Percentiles rank a stretch among this genome's conserved stretches.
phyloP scores from a whole-genome alignment of 2,888 invertebrate species.

The Urechis unicinctus region DNA sequence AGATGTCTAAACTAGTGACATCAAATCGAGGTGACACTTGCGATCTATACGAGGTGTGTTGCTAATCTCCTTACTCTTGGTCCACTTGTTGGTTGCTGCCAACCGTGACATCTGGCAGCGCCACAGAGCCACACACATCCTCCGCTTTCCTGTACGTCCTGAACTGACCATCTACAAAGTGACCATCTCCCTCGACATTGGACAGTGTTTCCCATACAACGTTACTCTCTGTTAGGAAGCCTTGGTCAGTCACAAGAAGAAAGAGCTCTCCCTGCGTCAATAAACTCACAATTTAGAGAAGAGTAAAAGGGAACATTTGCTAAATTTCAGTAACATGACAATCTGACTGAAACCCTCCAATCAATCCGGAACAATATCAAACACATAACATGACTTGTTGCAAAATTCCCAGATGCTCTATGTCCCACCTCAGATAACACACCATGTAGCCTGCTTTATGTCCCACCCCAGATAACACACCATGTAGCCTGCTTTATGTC shows the following conservation, averaged over 20 bases:
- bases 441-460: too few species aligned
- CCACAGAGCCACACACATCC: constrained; percentile 18
- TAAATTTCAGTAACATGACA: too few species aligned
- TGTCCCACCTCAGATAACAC: too few species aligned
- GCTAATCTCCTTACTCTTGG: constrained; percentile 50
- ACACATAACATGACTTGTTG: too few species aligned
- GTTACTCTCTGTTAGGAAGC: constrained; percentile 53
- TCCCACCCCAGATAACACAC: too few species aligned
- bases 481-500: too few species aligned
- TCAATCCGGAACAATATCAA: too few species aligned
- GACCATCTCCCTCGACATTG: constrained; percentile 56
- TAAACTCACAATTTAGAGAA: not conserved
- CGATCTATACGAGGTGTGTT: not conserved
- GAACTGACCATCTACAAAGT: constrained; percentile 56
- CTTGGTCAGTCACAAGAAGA: constrained; percentile 57
- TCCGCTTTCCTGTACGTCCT: constrained; percentile 34
- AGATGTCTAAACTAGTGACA: too few species aligned
- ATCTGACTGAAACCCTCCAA: too few species aligned
- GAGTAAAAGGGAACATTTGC: not conserved
- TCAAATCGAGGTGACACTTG: not conserved
- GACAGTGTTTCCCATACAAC: constrained; percentile 58
- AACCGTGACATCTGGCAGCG: constrained; percentile 19
- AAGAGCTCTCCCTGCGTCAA: constrained; percentile 47
- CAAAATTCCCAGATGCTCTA: too few species aligned
- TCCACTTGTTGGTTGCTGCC: constrained; percentile 51